Evolutionary conservation across 2,888 invertebrate genomes (phyloP), one percentile per base, ranked within the genome.

Genomic region (Bellardia bayeri): DNA sequence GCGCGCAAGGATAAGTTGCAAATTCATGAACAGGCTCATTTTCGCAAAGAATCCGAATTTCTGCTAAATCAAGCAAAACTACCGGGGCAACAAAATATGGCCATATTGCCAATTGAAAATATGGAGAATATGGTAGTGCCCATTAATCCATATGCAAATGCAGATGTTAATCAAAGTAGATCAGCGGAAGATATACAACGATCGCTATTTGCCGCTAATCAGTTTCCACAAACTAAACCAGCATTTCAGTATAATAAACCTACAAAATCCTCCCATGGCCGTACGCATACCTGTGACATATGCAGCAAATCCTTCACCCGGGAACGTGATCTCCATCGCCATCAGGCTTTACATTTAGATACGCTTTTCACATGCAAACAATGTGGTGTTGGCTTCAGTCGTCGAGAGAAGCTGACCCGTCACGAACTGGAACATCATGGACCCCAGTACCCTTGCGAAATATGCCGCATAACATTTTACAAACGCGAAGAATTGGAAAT

Each of bases 301-400:
- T 97, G 96, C 91, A 95, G 94, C 76, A 96, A 96, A 91, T 94
- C 95, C 8, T 97, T 97, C 91, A 94, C 95, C 49, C 94, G 96
- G 2, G 96, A 96, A 92, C 94, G 96, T 61, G 96, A 97, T 92
- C 92, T 96, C 11, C 96, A 96, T 89, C 94, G 96, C 0, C 97
- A 97, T 92, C 94, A 95, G 16, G 94, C 95, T 0, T 94, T 96
- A 1, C 96, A 96, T 92, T 95, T 96, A 58, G 96, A 95, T 93
- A 96, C 96, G 89, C 95, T 96, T 2, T 96, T 96, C 90, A 95
- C 95, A 74, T 97, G 97, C 91, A 94, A 94, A 72, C 94, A 95
- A 82, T 96, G 96, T 93, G 95, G 95, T 88, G 91, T 95, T 40
- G 91, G 90, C 1, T 92, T 92, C 42, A 93, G 95, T 56, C 94